These are phyloP conservation scores for Rhaphigaster nebulosa DNA, from an alignment of 2,888 invertebrate genomes.

Conservation along the genomic window DNA sequence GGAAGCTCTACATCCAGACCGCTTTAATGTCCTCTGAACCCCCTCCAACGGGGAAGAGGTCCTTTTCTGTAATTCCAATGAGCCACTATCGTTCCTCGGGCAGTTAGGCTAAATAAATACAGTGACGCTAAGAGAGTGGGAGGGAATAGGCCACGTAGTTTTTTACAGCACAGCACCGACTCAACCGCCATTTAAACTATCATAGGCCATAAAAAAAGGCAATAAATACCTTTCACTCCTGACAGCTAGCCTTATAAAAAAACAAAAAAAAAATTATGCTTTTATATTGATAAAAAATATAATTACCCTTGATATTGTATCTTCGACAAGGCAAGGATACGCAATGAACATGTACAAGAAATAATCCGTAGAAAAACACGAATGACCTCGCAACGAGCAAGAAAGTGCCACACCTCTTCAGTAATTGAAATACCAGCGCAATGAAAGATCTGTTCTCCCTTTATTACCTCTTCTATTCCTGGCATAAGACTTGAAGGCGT, in stretches of 20 bases:
- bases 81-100: background rate
- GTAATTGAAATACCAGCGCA: background rate
- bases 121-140: background rate
- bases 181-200: background rate
- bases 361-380: background rate
- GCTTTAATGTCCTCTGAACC: background rate
- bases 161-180: background rate
- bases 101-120: conserved; percentile 14
- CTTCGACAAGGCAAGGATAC: background rate
- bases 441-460: background rate
- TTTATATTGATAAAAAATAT: background rate
- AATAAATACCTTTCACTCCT: background rate
- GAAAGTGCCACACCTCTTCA: background rate
- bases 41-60: background rate
- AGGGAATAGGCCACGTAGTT: background rate
- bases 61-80: conserved; percentile 32
- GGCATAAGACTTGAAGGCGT: too few relatives aligned
- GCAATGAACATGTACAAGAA: background rate
- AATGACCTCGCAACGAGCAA: background rate
- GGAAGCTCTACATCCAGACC: background rate
- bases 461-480: background rate
- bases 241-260: background rate
- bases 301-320: background rate
- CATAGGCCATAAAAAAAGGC: background rate
- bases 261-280: background rate